Conservation (phyloP, 2,113 vertebrate species). For the Neodon shergylaensis region DNA sequence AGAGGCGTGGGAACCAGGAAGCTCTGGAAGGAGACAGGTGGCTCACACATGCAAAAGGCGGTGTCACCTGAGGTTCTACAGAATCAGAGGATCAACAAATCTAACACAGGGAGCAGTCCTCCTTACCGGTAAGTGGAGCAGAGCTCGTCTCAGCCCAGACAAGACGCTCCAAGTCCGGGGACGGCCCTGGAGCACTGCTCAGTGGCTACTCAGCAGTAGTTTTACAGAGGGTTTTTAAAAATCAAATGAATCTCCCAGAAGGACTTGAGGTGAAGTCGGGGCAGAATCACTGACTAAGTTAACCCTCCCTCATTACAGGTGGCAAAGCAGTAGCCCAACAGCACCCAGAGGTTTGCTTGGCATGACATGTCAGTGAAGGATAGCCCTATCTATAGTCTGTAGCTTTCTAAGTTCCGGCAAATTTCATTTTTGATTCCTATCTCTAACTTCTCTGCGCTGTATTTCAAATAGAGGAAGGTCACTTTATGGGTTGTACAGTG, state of each 20-base stretch:
- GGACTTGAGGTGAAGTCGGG: background rate
- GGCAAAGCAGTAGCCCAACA: background rate
- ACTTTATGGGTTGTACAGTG: background rate
- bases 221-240: background rate
- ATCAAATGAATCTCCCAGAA: background rate
- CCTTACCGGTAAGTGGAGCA: background rate
- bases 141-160: background rate
- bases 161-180: background rate
- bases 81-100: background rate
- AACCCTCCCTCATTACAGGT: background rate
- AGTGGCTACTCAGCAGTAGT: background rate
- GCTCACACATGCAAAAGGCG: background rate
- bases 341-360: background rate
- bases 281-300: background rate
- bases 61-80: background rate
- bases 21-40: background rate
- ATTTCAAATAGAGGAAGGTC: constrained; percentile 18
- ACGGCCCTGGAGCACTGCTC: background rate
- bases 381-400: background rate
- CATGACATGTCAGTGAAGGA: background rate
- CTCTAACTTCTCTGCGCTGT: background rate
- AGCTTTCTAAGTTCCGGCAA: background rate
- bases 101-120: background rate
- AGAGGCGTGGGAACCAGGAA: too few species aligned
- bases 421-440: background rate